These are phyloP conservation scores for Papilio glaucus DNA, from an alignment of 1,140 invertebrate species.

Conservation along the genomic window DNA sequence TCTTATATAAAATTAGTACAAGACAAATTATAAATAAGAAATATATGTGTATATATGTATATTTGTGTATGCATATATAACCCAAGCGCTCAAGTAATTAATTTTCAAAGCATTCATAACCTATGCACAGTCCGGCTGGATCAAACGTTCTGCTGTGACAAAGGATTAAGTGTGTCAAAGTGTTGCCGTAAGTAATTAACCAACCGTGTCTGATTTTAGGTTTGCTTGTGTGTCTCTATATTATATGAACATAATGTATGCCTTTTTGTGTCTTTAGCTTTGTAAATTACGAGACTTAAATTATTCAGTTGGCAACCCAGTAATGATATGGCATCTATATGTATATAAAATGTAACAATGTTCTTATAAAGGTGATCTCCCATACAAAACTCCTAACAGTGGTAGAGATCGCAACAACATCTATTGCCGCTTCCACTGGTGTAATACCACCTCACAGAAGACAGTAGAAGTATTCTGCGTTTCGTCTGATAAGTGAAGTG, in stretches of 20 bases:
- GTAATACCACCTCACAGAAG: too few relatives aligned
- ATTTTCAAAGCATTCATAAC: constrained; percentile 10
- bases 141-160: not conserved
- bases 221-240: not conserved
- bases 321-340: not conserved
- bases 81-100: not conserved
- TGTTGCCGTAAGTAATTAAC: constrained; percentile 12
- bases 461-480: too few relatives aligned
- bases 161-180: constrained; percentile 2
- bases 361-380: too few relatives aligned
- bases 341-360: not conserved
- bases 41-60: too few relatives aligned
- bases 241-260: not conserved
- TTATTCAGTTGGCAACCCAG: not conserved
- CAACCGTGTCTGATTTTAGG: constrained; percentile 5
- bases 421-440: too few relatives aligned
- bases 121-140: not conserved
- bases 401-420: too few relatives aligned
- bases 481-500: too few relatives aligned
- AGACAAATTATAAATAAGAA: too few relatives aligned
- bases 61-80: constrained; percentile 4
- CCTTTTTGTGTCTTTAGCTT: constrained; percentile 1
- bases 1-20: too few relatives aligned
- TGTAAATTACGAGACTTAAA: not conserved
- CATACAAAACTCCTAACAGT: too few relatives aligned